Evolutionary conservation across 2,797 vertebrate genomes (phyloP), one percentile per base, ranked within the genome.

Genomic region (Centropyge bicolor): DNA sequence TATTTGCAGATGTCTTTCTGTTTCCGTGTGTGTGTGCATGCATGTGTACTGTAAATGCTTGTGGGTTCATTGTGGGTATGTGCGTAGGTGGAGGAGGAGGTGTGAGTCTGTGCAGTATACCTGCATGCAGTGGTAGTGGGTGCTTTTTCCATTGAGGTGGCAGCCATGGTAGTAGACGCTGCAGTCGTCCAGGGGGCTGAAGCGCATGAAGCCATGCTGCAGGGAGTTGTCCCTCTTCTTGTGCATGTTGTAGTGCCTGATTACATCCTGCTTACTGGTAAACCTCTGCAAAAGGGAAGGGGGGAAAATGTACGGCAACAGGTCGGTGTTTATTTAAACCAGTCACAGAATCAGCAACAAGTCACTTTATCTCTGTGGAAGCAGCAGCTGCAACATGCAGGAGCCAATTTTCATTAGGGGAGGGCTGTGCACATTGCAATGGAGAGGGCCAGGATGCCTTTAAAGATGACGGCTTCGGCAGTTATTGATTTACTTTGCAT

Each of bases 111-210:
- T 48, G 72, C 66, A 62, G 78, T 90, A 94, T 96, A 99, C 98
- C 98, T 99, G 98, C 98, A 99, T 99, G 96, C 98, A 99, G 95
- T 99, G 98, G 96, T 99, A 99, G 95, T 99, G 98, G 80, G 98
- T 99, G 95, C 98, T 99, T 95, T 99, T 99, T 89, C 98, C 98
- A 13, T 99, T 99, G 84, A 99, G 97, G 95, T 99, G 98, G 91
- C 98, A 99, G 94, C 98, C 98, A 0, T 99, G 98, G 90, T 99
- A 99, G 94, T 99, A 99, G 69, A 99, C 97, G 2, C 98, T 99
- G 94, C 98, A 99, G 96, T 99, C 98, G 17, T 99, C 98, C 95
- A 99, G 94, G 2, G 98, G 98, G 95, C 98, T 99, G 94, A 99
- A 99, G 89, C 98, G 97, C 98, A 99, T 99, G 96, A 99, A 99